Evolutionary conservation across 2,797 vertebrate genomes (phyloP).

Genomic region (Hyperoplus lanceolatus): DNA sequence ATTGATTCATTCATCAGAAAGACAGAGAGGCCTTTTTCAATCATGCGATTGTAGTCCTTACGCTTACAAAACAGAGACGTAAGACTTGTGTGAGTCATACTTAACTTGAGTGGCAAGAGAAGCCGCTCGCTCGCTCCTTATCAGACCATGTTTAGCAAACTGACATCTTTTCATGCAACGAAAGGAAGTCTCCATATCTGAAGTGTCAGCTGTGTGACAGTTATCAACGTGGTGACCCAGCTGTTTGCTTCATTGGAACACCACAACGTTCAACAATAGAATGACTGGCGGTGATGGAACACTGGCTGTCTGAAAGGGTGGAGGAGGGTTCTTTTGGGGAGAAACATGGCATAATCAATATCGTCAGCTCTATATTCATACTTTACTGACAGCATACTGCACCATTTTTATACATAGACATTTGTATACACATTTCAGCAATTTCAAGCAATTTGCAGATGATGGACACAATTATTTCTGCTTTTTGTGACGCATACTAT

Average conservation of each 20-base stretch:
- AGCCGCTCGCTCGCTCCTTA: background rate
- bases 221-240: background rate
- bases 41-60: background rate
- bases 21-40: background rate
- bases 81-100: background rate
- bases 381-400: background rate
- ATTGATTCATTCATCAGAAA: background rate
- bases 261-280: background rate
- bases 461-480: background rate
- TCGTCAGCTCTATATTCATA: background rate
- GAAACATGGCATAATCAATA: background rate
- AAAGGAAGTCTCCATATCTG: conserved; percentile 49
- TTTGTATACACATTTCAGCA: background rate
- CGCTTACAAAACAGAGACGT: too few species aligned
- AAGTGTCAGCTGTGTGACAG: conserved; percentile 10
- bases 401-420: background rate
- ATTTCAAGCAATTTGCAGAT: background rate
- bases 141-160: conserved; percentile 30
- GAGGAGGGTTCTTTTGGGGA: background rate
- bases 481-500: background rate
- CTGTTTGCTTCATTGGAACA: conserved; percentile 10
- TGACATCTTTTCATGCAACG: background rate
- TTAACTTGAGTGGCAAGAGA: background rate
- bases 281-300: conserved; percentile 1
- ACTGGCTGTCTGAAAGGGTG: background rate